phyloP scores from a whole-genome alignment of 2,888 invertebrate genomes.

The Ochlodes sylvanus region DNA sequence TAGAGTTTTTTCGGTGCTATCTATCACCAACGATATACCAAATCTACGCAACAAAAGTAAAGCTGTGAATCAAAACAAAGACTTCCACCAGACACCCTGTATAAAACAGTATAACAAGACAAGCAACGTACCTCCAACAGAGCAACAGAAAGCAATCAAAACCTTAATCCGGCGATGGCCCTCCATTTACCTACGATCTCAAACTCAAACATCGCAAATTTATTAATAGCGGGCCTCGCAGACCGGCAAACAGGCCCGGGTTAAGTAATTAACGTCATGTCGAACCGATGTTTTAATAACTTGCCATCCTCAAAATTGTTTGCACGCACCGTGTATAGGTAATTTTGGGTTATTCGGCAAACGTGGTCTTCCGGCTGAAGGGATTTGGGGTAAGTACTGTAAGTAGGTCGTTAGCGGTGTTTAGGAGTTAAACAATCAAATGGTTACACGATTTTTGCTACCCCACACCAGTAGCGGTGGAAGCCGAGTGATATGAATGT shows the following conservation, averaged over 20 bases:
- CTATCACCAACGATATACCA: too few relatives aligned
- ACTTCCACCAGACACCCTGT: not conserved
- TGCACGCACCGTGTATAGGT: constrained; percentile 48
- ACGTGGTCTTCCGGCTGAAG: constrained; percentile 44
- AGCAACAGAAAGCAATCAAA: constrained; percentile 38
- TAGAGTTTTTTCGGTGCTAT: too few relatives aligned
- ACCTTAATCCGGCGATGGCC: constrained; percentile 47
- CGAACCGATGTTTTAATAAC: constrained; percentile 61
- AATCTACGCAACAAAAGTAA: too few relatives aligned
- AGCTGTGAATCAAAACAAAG: not conserved
- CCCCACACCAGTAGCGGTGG: constrained; percentile 1
- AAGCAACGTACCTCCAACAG: constrained; percentile 29
- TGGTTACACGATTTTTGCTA: constrained; percentile 32
- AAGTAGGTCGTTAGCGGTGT: constrained; percentile 35
- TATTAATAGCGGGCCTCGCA: constrained; percentile 53
- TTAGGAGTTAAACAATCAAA: constrained; percentile 33
- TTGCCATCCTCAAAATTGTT: constrained; percentile 51
- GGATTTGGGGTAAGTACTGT: constrained; percentile 37
- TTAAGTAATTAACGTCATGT: constrained; percentile 61
- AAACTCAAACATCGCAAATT: constrained; percentile 58
- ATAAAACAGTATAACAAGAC: constrained; percentile 28
- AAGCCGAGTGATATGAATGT: too few relatives aligned
- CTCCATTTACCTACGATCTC: constrained; percentile 45
- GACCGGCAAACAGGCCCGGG: constrained; percentile 56
- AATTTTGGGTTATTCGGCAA: constrained; percentile 46